Conservation (phyloP, 2,797 vertebrate genomes). For the Ficedula albicollis region DNA sequence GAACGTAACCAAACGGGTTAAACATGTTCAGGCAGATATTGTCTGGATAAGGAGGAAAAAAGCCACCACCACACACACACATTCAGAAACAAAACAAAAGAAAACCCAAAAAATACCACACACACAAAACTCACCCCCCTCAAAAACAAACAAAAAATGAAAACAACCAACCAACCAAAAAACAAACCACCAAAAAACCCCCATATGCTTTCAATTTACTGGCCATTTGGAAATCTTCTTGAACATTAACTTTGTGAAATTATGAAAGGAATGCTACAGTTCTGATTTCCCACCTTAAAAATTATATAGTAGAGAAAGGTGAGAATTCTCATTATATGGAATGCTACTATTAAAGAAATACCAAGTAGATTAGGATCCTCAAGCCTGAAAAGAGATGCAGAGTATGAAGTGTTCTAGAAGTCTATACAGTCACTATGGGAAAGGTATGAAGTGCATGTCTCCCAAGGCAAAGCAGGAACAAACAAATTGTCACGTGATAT, state of each 20-base stretch:
- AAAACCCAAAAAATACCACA: background rate
- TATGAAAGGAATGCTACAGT: background rate
- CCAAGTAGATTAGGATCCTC: background rate
- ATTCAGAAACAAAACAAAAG: background rate
- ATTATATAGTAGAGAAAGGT: background rate
- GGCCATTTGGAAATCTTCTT: background rate
- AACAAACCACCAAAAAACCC: background rate
- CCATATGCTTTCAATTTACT: background rate
- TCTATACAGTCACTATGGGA: background rate
- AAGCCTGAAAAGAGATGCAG: background rate
- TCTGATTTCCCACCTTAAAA: background rate
- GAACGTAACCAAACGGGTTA: conserved; percentile 4
- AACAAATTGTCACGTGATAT: fast-evolving
- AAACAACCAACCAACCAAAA: too few relatives aligned
- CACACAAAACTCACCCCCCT: fast-evolving
- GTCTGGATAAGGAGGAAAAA: background rate
- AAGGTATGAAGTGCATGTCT: background rate
- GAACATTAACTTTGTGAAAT: background rate
- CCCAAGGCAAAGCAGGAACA: background rate
- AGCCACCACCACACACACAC: background rate
- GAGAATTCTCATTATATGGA: background rate
- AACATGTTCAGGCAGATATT: conserved; percentile 28
- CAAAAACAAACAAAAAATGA: too few relatives aligned
- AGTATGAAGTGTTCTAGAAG: background rate
- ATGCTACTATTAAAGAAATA: background rate